phyloP scores from a whole-genome alignment of 2,797 vertebrate species.

The Pangasius macronema region DNA sequence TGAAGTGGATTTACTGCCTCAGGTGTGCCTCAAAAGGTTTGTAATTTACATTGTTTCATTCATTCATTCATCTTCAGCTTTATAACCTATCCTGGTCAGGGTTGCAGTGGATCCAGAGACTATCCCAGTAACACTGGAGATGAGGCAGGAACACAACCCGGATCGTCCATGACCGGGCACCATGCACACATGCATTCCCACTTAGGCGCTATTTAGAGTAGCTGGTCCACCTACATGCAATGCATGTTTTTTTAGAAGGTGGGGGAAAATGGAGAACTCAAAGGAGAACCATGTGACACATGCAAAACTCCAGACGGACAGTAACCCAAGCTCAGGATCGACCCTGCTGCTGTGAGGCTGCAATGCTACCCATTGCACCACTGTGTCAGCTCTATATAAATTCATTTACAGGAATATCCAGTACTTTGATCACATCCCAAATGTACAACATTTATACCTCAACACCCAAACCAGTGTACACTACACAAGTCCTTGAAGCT shows the following conservation, averaged over 20 bases:
- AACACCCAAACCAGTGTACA: not conserved
- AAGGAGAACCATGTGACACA: not conserved
- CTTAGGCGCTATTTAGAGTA: not conserved
- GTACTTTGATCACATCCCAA: not conserved
- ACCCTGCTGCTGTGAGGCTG: not conserved
- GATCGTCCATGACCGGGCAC: not conserved
- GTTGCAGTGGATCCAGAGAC: not conserved
- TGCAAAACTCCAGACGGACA: not conserved
- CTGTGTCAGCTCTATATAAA: not conserved
- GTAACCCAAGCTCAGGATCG: not conserved
- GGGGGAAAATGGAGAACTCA: not conserved
- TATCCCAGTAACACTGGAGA: not conserved
- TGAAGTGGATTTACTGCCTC: slow-evolving; percentile 28
- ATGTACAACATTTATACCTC: not conserved
- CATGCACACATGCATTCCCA: not conserved
- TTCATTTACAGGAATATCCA: not conserved
- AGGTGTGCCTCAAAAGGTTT: slow-evolving; percentile 3
- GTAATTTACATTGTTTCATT: not conserved
- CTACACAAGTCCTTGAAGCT: not conserved
- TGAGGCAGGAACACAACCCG: not conserved
- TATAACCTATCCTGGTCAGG: not conserved
- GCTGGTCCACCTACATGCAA: not conserved
- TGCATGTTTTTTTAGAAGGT: not conserved
- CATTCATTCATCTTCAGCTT: not conserved
- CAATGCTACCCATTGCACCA: not conserved